Conservation (phyloP, 2,113 vertebrate species). For the Lethenteron reissneri region DNA sequence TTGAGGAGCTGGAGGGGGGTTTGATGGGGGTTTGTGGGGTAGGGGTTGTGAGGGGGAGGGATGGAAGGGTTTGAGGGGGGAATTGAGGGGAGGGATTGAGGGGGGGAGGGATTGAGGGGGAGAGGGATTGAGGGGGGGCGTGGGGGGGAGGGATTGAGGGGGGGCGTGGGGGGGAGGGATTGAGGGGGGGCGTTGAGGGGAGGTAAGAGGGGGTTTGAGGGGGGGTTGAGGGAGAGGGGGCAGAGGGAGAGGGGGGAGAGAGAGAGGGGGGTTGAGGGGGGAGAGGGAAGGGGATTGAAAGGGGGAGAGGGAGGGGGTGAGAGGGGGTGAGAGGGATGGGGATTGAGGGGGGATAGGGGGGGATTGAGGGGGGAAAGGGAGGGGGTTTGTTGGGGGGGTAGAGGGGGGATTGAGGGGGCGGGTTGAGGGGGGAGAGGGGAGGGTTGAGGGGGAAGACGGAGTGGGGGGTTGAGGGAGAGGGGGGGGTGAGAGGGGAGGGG, state of each 20-base stretch:
- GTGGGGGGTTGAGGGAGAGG: background rate
- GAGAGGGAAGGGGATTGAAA: background rate
- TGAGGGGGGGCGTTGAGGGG: background rate
- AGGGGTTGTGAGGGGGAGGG: background rate
- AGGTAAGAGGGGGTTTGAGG: background rate
- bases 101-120: background rate
- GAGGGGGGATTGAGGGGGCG: background rate
- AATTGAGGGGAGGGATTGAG: background rate
- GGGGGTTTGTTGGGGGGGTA: background rate
- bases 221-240: background rate
- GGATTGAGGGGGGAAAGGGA: background rate
- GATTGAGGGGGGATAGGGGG: background rate
- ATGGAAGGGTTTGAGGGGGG: background rate
- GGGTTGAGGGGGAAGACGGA: background rate
- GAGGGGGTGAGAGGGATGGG: background rate
- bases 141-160: background rate
- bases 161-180: background rate
- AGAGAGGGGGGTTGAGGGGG: background rate
- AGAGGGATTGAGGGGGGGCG: background rate
- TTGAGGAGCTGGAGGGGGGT: background rate
- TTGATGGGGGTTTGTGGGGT: background rate
- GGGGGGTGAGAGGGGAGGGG: no score
- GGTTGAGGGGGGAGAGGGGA: background rate
- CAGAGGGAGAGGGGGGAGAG: background rate
- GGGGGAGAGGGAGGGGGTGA: background rate